Evolutionary conservation across 2,888 invertebrate species (phyloP).

Genomic region (Synergus japonicus): DNA sequence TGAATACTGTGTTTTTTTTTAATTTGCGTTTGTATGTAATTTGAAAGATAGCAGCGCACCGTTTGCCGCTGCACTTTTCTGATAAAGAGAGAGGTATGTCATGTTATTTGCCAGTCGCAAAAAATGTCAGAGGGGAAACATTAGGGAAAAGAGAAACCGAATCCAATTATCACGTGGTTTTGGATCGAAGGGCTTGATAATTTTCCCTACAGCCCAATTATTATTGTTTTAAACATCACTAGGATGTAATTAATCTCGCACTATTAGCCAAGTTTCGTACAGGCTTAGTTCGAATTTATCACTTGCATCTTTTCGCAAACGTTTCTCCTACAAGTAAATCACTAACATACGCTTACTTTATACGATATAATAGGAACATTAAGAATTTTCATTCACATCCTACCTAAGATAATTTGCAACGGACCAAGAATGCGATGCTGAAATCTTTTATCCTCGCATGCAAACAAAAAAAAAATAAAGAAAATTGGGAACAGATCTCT

Average conservation of each 20-base stretch:
- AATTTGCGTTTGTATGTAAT: background rate
- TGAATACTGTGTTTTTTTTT: background rate
- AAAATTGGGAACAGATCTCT: conserved; percentile 13
- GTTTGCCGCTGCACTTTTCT: conserved; percentile 28
- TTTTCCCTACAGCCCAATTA: conserved; percentile 33
- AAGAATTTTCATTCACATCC: conserved; percentile 33
- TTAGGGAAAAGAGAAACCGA: conserved; percentile 47
- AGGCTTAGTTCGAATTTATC: conserved; percentile 33
- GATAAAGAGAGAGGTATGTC: conserved; percentile 54
- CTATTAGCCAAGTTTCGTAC: conserved; percentile 16
- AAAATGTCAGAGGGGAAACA: conserved; percentile 53
- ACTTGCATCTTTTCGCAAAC: conserved; percentile 26
- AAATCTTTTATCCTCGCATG: conserved; percentile 28
- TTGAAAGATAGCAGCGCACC: conserved; percentile 37
- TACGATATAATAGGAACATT: conserved; percentile 40
- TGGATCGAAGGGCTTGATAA: conserved; percentile 18
- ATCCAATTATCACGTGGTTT: conserved; percentile 43
- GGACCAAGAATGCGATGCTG: conserved; percentile 27
- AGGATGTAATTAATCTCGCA: conserved; percentile 28
- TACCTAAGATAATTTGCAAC: conserved; percentile 29
- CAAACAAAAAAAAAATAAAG: conserved; percentile 7
- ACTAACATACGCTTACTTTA: conserved; percentile 36
- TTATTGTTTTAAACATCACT: conserved; percentile 28
- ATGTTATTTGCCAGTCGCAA: conserved; percentile 59
- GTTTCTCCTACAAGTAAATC: conserved; percentile 33